Base-by-base conservation (phyloP, 2,888 invertebrate species). In the Eristalinus sepulchralis region DNA sequence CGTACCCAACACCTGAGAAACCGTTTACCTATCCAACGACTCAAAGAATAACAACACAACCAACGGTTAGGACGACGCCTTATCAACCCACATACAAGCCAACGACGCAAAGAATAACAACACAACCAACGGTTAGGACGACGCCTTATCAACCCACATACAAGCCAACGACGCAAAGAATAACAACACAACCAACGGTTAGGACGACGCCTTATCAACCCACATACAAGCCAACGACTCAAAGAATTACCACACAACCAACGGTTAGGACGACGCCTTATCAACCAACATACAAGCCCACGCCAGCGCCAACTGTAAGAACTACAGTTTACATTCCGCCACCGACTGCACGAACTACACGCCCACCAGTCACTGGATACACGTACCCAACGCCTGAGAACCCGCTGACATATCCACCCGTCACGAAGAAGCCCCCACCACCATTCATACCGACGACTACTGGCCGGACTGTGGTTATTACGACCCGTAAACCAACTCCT, bases 371-470 rank as follows among this genome's bases (percentile, higher is more conserved):
- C 10, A 73, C 79, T 33, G 78, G 76, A 24, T 79, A 83, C 33
- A 79, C 73, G 22, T 70, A 79, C 11, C 70, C 83, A 17, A 6
- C 59, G 6, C 78, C 83, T 0, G 3, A 8, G 6, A 70, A 39
- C 17, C 71, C 76, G 22, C 24, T 79, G 11, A 72, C 70, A 33
- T 62, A 79, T 20, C 88, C 31, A 36, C 89, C 89, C 11, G 88
- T 89, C 8, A 89, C 80, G 4, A 13, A 85, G 66, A 89, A 88
- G 63, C 88, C 88, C 9, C 86, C 79, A 27, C 83, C 88, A 39
- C 79, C 67, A 53, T 53, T 77, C 36, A 84, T 89, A 1, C 86
- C 72, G 0, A 83, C 89, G 8, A 71, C 82, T n/a, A 75, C 88
- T 20, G 86, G 87, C 17, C 88, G 47, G 47, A 1, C n/a, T 1